phyloP scores from a whole-genome alignment of 2,797 vertebrate species.

The Spinibarbus caldwelli region DNA sequence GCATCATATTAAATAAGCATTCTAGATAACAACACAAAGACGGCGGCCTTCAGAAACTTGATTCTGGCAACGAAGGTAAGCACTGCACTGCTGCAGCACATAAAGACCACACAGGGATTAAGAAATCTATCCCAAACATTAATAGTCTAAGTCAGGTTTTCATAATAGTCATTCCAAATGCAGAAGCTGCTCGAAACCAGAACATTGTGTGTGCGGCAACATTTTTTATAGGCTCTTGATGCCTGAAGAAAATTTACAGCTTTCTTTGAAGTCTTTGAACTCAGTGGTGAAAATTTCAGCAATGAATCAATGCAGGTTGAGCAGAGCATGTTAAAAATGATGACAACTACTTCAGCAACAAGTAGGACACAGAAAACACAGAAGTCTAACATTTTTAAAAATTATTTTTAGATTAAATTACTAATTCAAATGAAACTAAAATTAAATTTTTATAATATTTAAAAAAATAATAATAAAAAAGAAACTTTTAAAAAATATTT shows the following conservation, averaged over 20 bases:
- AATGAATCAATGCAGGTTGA: constrained; percentile 45
- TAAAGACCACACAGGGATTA: constrained; percentile 28
- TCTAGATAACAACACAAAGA: neutral
- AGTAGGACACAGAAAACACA: neutral
- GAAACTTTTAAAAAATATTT: neutral
- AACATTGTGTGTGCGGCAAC: constrained; percentile 7
- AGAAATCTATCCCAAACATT: constrained; percentile 37
- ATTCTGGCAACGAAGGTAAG: neutral
- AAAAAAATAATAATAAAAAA: too few relatives aligned
- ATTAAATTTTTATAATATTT: neutral
- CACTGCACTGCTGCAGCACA: neutral
- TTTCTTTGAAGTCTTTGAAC: constrained; percentile 55
- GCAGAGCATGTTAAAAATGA: constrained; percentile 17
- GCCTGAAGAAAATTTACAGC: constrained; percentile 46
- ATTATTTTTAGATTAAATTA: neutral
- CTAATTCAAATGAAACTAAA: neutral
- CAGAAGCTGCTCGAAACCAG: constrained; percentile 46
- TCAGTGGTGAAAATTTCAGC: constrained; percentile 37
- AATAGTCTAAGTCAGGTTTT: constrained; percentile 42
- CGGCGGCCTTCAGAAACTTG: neutral
- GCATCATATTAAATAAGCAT: constrained; percentile 18
- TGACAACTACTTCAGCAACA: constrained; percentile 27
- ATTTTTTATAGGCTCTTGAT: constrained; percentile 44
- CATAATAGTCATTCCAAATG: neutral
- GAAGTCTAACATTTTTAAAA: neutral